Evolutionary conservation across 2,888 invertebrate species (phyloP).

Genomic region (Lymantria monacha): DNA sequence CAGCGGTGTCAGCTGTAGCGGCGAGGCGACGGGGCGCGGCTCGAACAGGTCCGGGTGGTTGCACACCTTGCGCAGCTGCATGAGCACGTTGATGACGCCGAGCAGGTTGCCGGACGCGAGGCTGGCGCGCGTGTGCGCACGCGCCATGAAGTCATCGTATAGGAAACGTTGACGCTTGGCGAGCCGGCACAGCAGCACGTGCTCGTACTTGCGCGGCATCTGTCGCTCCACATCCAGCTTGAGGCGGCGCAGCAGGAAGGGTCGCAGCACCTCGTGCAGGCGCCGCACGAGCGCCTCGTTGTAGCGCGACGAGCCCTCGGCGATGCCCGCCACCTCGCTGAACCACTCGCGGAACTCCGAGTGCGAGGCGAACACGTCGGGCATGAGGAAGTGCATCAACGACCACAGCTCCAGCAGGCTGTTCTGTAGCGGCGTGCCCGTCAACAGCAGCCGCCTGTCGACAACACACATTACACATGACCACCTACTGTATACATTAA

Average conservation of each 20-base stretch:
- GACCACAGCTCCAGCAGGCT: slow-evolving; percentile 99
- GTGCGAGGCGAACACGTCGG: slow-evolving; percentile 97
- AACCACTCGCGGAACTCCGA: slow-evolving; percentile 99
- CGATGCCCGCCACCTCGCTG: slow-evolving; percentile 91
- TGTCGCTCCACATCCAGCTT: slow-evolving; percentile 98
- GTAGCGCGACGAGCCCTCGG: slow-evolving; percentile 50
- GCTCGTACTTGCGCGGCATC: slow-evolving; percentile 97
- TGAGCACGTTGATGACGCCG: slow-evolving; percentile 97
- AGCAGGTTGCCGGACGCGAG: slow-evolving; percentile 95
- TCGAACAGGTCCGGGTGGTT: slow-evolving; percentile 99
- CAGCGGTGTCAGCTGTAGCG: slow-evolving; percentile 93
- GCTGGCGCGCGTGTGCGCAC: slow-evolving; percentile 97
- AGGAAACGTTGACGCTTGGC: slow-evolving; percentile 97
- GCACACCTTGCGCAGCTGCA: slow-evolving; percentile 98
- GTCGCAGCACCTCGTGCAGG: slow-evolving; percentile 87
- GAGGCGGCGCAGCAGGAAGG: slow-evolving; percentile 94
- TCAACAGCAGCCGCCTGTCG: slow-evolving; percentile 91
- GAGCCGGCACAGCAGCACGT: slow-evolving; percentile 95
- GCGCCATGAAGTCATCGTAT: slow-evolving; percentile 99
- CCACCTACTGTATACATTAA: not conserved
- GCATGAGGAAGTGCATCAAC: slow-evolving; percentile 99
- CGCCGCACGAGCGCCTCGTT: slow-evolving; percentile 63
- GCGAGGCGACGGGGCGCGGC: slow-evolving; percentile 96
- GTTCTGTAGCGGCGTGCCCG: slow-evolving; percentile 98
- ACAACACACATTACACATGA: slow-evolving; percentile 22